Percentiles rank a stretch among this genome's conserved stretches.
Evolutionary conservation across 64 coral and sea anemone genomes (phyloP).

Genomic region (Montipora sp.): DNA sequence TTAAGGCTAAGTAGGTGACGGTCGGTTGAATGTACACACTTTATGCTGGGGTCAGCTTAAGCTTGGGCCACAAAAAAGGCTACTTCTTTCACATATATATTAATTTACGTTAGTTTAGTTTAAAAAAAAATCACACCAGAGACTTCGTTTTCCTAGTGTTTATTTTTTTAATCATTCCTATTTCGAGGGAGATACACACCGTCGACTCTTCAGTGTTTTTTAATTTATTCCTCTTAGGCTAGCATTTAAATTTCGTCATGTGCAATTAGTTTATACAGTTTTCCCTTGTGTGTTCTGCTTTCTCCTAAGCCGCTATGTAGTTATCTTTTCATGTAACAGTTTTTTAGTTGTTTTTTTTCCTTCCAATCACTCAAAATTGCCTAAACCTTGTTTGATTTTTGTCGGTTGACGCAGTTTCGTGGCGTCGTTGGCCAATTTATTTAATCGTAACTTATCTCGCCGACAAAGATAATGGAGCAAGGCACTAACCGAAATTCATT

Average conservation of each 20-base stretch:
- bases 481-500: not conserved
- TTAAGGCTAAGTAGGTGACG: too few relatives aligned
- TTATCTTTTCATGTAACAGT: not conserved
- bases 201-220: too few relatives aligned
- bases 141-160: not conserved
- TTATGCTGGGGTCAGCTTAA: not conserved
- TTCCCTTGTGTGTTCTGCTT: too few relatives aligned
- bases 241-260: not conserved
- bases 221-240: not conserved
- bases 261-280: too few relatives aligned
- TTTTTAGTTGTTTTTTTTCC: not conserved
- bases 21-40: too few relatives aligned
- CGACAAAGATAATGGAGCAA: not conserved
- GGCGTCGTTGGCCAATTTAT: constrained; percentile 13
- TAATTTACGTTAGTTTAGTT: not conserved
- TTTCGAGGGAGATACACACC: too few relatives aligned
- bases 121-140: not conserved
- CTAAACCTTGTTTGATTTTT: constrained; percentile 13
- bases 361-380: not conserved
- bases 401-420: constrained; percentile 5
- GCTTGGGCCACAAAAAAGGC: not conserved
- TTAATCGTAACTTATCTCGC: constrained; percentile 12
- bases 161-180: not conserved
- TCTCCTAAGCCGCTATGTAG: too few relatives aligned
- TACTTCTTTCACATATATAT: not conserved